Evolutionary conservation across 2,797 vertebrate species (phyloP).

Genomic region (Microctenopoma stevenorrisi): DNA sequence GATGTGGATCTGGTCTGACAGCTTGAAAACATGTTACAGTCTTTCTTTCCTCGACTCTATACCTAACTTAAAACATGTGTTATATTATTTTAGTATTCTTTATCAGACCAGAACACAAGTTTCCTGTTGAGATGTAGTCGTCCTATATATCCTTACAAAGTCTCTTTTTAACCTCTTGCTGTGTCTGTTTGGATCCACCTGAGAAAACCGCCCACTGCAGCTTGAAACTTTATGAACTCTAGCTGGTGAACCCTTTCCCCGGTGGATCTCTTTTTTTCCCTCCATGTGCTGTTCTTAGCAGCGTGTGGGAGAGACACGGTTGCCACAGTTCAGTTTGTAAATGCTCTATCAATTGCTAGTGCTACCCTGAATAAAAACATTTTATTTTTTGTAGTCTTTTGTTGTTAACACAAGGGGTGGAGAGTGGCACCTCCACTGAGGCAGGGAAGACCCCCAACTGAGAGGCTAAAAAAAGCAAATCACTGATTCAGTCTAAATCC

Average conservation of each 20-base stretch:
- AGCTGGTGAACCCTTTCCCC: constrained; percentile 58
- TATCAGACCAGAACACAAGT: constrained; percentile 16
- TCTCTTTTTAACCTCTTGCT: constrained; percentile 63
- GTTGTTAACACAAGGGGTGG: constrained; percentile 48
- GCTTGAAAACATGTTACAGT: background rate
- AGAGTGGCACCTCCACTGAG: constrained; percentile 19
- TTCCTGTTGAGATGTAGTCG: constrained; percentile 14
- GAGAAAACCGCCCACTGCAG: constrained; percentile 68
- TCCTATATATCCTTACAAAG: constrained; percentile 22
- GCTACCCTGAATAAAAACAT: constrained; percentile 50
- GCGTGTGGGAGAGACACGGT: constrained; percentile 63
- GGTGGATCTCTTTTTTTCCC: constrained; percentile 30
- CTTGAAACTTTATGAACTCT: constrained; percentile 61
- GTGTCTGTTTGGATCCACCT: constrained; percentile 48
- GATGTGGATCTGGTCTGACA: constrained; percentile 7
- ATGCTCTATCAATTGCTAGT: constrained; percentile 54
- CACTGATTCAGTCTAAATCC: constrained; percentile 48
- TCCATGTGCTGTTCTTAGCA: constrained; percentile 60
- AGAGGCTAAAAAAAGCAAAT: constrained; percentile 35
- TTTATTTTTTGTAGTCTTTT: constrained; percentile 46
- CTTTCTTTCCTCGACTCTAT: background rate
- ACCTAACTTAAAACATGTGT: background rate
- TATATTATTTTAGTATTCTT: background rate
- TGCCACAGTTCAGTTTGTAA: constrained; percentile 52
- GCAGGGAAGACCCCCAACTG: constrained; percentile 33